Evolutionary conservation across 2,888 invertebrate species (phyloP).

Genomic region (Linnaemya tessellans): DNA sequence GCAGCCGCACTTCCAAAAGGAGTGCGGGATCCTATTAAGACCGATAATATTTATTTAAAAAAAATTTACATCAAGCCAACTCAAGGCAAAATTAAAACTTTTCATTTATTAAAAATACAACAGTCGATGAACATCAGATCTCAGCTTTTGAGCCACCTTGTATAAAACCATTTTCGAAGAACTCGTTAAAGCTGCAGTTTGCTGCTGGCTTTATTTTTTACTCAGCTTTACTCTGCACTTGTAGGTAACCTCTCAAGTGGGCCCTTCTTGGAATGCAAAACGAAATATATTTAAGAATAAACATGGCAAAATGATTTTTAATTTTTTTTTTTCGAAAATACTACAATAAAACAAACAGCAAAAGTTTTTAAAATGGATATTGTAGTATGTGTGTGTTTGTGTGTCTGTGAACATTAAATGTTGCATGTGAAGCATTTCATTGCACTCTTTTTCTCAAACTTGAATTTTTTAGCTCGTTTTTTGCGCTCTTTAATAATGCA

Average conservation of each 20-base stretch:
- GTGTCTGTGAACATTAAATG: constrained; percentile 55
- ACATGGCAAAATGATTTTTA: background rate
- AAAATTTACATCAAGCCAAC: too few relatives aligned
- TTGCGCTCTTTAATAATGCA: constrained; percentile 7
- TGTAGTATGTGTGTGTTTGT: too few relatives aligned
- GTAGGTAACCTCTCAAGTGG: constrained; percentile 57
- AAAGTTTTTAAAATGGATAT: constrained; percentile 48
- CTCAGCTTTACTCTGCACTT: constrained; percentile 54
- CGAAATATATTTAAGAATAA: constrained; percentile 26
- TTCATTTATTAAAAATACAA: too few relatives aligned
- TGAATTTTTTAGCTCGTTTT: constrained; percentile 3
- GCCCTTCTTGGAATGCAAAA: constrained; percentile 54
- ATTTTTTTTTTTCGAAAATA: background rate
- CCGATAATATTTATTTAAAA: too few relatives aligned
- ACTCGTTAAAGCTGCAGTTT: constrained; percentile 16
- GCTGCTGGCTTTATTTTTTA: constrained; percentile 26
- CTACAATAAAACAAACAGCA: constrained; percentile 29
- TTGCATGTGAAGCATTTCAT: constrained; percentile 52
- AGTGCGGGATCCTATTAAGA: too few relatives aligned
- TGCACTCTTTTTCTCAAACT: constrained; percentile 14
- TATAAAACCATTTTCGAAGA: background rate
- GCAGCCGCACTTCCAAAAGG: too few relatives aligned
- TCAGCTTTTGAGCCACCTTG: background rate
- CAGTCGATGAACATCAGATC: too few relatives aligned
- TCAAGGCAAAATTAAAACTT: too few relatives aligned